Percentiles rank a stretch among this genome's conserved stretches.
Evolutionary conservation across 2,797 vertebrate genomes (phyloP).

Genomic region (Melanotaenia maccullochi): DNA sequence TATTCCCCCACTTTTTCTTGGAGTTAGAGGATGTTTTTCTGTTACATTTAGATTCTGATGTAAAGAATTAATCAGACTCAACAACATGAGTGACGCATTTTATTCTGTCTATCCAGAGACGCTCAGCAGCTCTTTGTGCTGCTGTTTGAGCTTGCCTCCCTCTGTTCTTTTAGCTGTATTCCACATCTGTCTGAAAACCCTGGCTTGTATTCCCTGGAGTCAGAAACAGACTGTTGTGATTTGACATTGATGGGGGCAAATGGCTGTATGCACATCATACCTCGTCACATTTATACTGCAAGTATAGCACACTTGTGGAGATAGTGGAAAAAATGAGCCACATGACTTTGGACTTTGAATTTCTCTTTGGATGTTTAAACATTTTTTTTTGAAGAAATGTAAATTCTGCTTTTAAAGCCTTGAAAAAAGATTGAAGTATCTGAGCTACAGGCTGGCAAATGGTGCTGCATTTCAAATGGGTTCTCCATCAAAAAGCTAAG

Average conservation of each 20-base stretch:
- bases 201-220: conserved; percentile 25
- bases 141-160: conserved; percentile 27
- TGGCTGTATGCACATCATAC: conserved; percentile 26
- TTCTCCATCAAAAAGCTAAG: conserved; percentile 36
- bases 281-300: conserved; percentile 20
- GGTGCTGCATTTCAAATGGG: conserved; percentile 39
- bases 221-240: conserved; percentile 29
- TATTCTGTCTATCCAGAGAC: conserved; percentile 35
- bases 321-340: neutral
- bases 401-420: conserved; percentile 55
- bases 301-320: conserved; percentile 11
- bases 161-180: conserved; percentile 17
- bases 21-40: conserved; percentile 39
- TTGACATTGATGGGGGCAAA: conserved; percentile 53
- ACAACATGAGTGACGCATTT: conserved; percentile 49
- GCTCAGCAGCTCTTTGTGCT: conserved; percentile 26
- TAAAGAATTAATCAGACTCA: conserved; percentile 49
- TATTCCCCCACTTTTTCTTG: conserved; percentile 11
- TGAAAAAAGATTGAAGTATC: conserved; percentile 43
- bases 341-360: conserved; percentile 26
- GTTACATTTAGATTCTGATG: conserved; percentile 41
- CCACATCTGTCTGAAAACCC: conserved; percentile 36
- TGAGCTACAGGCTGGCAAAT: conserved; percentile 32
- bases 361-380: conserved; percentile 37
- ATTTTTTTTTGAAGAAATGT: conserved; percentile 46